These are phyloP conservation scores for Agrotis segetum DNA, from an alignment of 2,888 invertebrate genomes.

Conservation along the genomic window DNA sequence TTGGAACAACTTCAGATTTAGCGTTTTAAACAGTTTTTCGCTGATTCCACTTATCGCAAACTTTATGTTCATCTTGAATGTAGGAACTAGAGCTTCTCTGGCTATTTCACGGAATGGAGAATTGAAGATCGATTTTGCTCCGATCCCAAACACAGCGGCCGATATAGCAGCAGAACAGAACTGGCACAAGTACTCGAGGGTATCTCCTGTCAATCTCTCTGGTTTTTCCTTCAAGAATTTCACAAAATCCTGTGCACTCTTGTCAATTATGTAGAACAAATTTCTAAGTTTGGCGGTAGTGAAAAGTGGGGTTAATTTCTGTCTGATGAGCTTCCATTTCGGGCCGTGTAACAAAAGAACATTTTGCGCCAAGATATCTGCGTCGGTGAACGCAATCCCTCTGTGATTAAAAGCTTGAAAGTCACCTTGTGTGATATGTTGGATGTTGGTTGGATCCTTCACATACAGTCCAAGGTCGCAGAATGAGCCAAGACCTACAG, in stretches of 20 bases:
- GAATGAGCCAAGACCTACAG: conserved; percentile 71
- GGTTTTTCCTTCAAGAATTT: conserved; percentile 71
- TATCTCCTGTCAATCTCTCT: conserved; percentile 63
- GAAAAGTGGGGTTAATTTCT: conserved; percentile 80
- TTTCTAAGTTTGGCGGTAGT: conserved; percentile 80
- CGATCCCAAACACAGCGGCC: conserved; percentile 82
- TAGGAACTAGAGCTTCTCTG: conserved; percentile 62
- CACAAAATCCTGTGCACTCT: conserved; percentile 77
- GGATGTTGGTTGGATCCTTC: conserved; percentile 71
- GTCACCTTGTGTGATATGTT: conserved; percentile 71
- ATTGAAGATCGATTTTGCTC: conserved; percentile 75
- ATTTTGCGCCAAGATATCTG: conserved; percentile 74
- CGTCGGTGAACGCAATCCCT: conserved; percentile 69
- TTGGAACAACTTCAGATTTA: conserved; percentile 73
- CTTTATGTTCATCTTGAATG: conserved; percentile 64
- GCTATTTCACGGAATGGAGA: conserved; percentile 76
- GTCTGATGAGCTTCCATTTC: conserved; percentile 80
- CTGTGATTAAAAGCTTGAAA: conserved; percentile 75
- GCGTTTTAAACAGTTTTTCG: conserved; percentile 60
- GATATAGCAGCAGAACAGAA: conserved; percentile 77
- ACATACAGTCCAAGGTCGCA: conserved; percentile 69
- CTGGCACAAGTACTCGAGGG: conserved; percentile 67
- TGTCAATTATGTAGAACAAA: conserved; percentile 81
- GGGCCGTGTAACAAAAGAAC: conserved; percentile 73
- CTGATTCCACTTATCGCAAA: conserved; percentile 64